phyloP scores from a whole-genome alignment of 1,140 invertebrate genomes.

The Drosophila ironensis region DNA sequence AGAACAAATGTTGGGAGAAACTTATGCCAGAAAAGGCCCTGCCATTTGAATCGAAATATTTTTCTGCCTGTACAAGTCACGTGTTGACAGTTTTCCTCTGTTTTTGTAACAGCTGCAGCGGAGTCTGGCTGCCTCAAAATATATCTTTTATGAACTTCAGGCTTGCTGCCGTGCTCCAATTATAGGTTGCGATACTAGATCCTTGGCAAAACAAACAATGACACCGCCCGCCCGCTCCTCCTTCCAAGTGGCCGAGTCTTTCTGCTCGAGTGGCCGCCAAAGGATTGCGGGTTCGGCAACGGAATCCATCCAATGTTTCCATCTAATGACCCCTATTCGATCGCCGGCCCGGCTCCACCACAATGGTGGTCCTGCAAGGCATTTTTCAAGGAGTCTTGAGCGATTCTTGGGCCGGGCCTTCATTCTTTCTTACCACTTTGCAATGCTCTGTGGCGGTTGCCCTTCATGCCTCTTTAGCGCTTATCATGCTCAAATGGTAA shows the following conservation, averaged over 20 bases:
- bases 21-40: not conserved
- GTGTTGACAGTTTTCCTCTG: constrained; percentile 42
- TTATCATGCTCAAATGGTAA: constrained; percentile 81
- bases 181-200: not conserved
- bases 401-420: constrained; percentile 48
- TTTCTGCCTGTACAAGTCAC: not conserved
- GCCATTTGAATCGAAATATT: not conserved
- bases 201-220: constrained; percentile 65
- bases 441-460: constrained; percentile 50
- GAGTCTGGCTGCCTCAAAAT: constrained; percentile 19
- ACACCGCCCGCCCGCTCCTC: constrained; percentile 67
- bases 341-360: not conserved
- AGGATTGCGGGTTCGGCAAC: constrained; percentile 17
- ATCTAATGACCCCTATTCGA: constrained; percentile 68
- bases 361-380: constrained; percentile 45
- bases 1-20: not conserved
- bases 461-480: constrained; percentile 69
- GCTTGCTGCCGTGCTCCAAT: too few relatives aligned
- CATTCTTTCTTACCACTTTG: constrained; percentile 55
- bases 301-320: constrained; percentile 51
- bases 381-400: constrained; percentile 54
- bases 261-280: constrained; percentile 66
- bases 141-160: too few relatives aligned
- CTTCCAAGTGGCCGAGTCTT: constrained; percentile 14
- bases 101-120: constrained; percentile 44